Evolutionary conservation across 1,140 invertebrate species (phyloP).

Genomic region (Lethrus apterus): DNA sequence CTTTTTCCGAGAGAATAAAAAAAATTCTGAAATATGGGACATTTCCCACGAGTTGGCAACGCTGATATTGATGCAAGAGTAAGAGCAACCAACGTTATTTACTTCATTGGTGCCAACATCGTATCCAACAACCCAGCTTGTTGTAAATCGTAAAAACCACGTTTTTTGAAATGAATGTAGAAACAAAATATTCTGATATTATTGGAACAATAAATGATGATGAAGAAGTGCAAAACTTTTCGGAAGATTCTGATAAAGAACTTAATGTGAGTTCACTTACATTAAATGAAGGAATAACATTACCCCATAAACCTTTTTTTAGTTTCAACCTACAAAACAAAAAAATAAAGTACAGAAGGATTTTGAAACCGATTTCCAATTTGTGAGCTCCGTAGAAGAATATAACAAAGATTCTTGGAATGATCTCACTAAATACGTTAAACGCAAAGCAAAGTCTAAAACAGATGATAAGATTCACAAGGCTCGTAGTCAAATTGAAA

Average conservation of each 20-base stretch:
- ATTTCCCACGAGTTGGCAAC: too few relatives aligned
- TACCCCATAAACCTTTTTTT: slow-evolving; percentile 25
- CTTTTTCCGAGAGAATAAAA: too few relatives aligned
- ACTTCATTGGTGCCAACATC: too few relatives aligned
- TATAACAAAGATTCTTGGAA: slow-evolving; percentile 81
- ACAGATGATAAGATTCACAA: slow-evolving; percentile 79
- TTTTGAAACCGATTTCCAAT: slow-evolving; percentile 68
- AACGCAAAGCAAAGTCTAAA: slow-evolving; percentile 69
- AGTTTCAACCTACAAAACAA: slow-evolving; percentile 74
- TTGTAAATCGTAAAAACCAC: too few relatives aligned
- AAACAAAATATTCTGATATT: slow-evolving; percentile 36
- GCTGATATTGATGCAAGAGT: too few relatives aligned
- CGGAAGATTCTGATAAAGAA: slow-evolving; percentile 75
- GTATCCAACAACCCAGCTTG: too few relatives aligned
- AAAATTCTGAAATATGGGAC: too few relatives aligned
- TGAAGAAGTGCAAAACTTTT: slow-evolving; percentile 67
- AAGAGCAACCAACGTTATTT: too few relatives aligned
- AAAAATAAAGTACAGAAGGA: slow-evolving; percentile 62
- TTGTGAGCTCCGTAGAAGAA: slow-evolving; percentile 62
- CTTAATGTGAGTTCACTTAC: slow-evolving; percentile 56
- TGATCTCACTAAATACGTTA: slow-evolving; percentile 75
- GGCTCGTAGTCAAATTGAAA: slow-evolving; percentile 44
- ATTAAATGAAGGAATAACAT: too few relatives aligned
- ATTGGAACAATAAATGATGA: slow-evolving; percentile 72
- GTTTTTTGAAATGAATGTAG: neutral